These are phyloP conservation scores for Cotesia vestalis DNA, from an alignment of 1,140 invertebrate genomes.

Conservation along the genomic window DNA sequence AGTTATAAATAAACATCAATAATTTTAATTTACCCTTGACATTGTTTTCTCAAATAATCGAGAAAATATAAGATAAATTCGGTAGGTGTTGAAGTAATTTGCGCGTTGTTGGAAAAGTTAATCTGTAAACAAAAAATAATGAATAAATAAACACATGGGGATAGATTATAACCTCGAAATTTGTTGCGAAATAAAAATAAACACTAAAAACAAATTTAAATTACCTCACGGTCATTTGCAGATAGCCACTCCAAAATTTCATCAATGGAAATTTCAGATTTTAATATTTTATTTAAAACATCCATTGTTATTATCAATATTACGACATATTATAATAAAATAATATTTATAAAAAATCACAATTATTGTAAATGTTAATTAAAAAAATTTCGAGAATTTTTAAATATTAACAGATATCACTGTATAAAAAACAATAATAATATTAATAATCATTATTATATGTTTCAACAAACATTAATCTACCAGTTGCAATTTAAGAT, in stretches of 20 bases:
- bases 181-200: conserved; percentile 20
- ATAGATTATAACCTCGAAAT: conserved; percentile 37
- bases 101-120: conserved; percentile 20
- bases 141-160: conserved; percentile 6
- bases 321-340: background rate
- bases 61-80: conserved; percentile 36
- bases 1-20: conserved; percentile 13
- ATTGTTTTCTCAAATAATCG: conserved; percentile 32
- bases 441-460: too few relatives aligned
- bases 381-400: too few relatives aligned
- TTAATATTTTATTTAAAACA: conserved; percentile 44
- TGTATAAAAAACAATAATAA: too few relatives aligned
- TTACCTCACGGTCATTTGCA: conserved; percentile 42
- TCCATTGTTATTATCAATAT: conserved; percentile 37
- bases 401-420: too few relatives aligned
- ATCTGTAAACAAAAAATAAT: conserved; percentile 27
- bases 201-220: conserved; percentile 11
- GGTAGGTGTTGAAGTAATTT: conserved; percentile 23
- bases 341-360: background rate
- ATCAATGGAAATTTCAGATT: conserved; percentile 40
- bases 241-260: conserved; percentile 47
- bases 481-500: too few relatives aligned
- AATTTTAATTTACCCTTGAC: conserved; percentile 42
- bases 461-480: too few relatives aligned
- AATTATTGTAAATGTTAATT: conserved; percentile 2